A percentile compares a stretch with the other conserved stretches of the same genome.
Conservation (phyloP, 2,888 invertebrate genomes). For the Cecidostiba fungosa region DNA sequence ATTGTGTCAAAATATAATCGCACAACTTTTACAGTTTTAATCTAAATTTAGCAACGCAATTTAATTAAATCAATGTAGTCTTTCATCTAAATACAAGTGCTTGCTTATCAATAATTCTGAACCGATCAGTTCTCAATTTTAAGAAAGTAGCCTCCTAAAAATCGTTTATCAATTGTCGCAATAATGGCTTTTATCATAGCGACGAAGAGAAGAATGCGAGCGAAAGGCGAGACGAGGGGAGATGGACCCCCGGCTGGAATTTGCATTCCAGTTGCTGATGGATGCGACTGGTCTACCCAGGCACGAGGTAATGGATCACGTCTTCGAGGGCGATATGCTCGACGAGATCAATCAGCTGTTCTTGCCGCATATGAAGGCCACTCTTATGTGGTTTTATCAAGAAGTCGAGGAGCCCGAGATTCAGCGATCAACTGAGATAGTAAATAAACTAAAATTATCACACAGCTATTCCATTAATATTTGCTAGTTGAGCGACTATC, state of each 20-base stretch:
- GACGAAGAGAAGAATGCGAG: conserved; percentile 94
- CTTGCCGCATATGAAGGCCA: conserved; percentile 91
- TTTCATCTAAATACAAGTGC: too few species aligned
- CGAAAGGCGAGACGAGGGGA: conserved; percentile 94
- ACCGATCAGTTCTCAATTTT: too few species aligned
- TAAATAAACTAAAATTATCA: conserved; percentile 63
- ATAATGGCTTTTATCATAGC: conserved; percentile 79
- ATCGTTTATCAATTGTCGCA: not conserved
- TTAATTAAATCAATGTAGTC: not conserved
- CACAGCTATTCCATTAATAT: too few species aligned
- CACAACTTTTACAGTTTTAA: too few species aligned
- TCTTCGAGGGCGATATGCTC: conserved; percentile 94
- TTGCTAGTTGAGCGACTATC: too few species aligned
- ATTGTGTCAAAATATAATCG: too few species aligned
- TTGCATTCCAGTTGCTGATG: conserved; percentile 93
- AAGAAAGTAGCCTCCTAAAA: not conserved
- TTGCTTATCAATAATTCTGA: too few species aligned
- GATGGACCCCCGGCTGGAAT: conserved; percentile 95
- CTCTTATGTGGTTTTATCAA: conserved; percentile 94
- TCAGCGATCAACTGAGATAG: conserved; percentile 76
- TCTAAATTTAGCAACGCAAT: too few species aligned
- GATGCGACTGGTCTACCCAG: conserved; percentile 91
- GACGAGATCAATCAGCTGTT: conserved; percentile 94
- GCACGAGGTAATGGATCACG: conserved; percentile 94
- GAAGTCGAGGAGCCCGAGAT: conserved; percentile 88